Percentiles rank a stretch among this genome's conserved stretches.
These are phyloP conservation scores for Lingula anatina DNA, from an alignment of 2,888 invertebrate species.

Conservation along the genomic window DNA sequence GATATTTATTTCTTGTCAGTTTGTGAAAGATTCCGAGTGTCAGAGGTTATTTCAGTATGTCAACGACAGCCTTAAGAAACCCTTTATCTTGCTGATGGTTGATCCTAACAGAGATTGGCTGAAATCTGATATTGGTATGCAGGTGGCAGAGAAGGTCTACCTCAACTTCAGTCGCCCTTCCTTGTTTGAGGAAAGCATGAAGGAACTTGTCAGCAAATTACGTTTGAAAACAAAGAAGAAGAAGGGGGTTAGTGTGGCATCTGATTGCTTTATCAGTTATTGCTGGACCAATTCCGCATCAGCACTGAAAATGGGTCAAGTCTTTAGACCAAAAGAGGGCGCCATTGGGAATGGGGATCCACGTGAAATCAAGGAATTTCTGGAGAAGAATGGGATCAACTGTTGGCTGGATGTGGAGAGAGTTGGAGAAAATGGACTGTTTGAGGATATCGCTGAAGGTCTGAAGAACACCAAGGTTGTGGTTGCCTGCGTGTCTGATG, in stretches of 20 bases:
- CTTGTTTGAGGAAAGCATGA: not conserved
- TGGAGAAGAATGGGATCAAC: conserved; percentile 31
- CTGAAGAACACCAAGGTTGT: conserved; percentile 40
- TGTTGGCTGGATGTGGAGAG: conserved; percentile 48
- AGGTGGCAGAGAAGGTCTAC: conserved; percentile 25
- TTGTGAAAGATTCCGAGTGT: conserved; percentile 27
- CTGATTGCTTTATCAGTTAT: conserved; percentile 41
- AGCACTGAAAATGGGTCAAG: conserved; percentile 28
- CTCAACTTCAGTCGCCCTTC: not conserved
- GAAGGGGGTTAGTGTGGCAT: not conserved
- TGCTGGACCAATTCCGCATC: conserved; percentile 45
- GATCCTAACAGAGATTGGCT: conserved; percentile 35
- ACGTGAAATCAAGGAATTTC: conserved; percentile 34
- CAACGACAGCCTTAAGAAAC: conserved; percentile 32
- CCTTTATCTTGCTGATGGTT: conserved; percentile 29
- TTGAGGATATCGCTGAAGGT: conserved; percentile 47
- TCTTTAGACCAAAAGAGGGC: conserved; percentile 18
- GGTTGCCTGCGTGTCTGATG: conserved; percentile 47
- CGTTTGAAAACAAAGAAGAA: not conserved
- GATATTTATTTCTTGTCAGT: conserved; percentile 41
- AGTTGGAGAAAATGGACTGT: conserved; percentile 43
- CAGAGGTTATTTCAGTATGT: conserved; percentile 30
- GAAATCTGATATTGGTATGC: conserved; percentile 27
- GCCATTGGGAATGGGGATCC: conserved; percentile 46
- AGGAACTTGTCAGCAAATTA: not conserved